phyloP scores from a whole-genome alignment of 2,113 vertebrate genomes.

The Corynorhinus townsendii region DNA sequence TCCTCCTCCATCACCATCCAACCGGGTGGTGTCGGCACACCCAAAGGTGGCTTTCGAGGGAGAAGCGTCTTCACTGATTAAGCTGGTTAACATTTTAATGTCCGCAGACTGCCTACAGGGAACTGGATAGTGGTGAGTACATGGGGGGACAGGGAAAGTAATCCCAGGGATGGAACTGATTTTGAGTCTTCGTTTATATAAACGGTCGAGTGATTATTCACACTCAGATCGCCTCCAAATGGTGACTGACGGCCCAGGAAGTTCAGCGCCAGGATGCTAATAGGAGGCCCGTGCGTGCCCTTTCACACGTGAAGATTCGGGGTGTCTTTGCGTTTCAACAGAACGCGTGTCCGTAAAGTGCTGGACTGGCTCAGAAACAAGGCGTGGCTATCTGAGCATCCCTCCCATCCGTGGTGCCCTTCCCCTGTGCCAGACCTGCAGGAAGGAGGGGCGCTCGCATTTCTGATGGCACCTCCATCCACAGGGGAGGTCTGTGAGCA shows the following conservation, averaged over 20 bases:
- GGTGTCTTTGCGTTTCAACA: background rate
- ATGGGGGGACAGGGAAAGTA: conserved; percentile 32
- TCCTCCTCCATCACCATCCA: conserved; percentile 30
- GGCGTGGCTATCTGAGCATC: background rate
- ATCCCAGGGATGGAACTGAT: background rate
- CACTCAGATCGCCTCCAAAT: background rate
- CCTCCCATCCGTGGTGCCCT: background rate
- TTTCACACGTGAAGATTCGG: background rate
- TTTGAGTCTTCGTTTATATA: conserved; percentile 2
- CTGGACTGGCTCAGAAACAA: background rate
- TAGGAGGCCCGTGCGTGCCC: background rate
- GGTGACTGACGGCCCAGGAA: background rate
- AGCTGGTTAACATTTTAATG: conserved; percentile 59
- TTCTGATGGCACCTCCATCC: background rate
- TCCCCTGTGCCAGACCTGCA: background rate
- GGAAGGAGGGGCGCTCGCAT: background rate
- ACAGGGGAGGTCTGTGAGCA: background rate
- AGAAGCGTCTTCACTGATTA: conserved; percentile 17
- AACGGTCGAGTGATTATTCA: background rate
- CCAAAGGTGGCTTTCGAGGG: conserved; percentile 31
- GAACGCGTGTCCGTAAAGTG: background rate
- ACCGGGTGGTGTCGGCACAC: conserved; percentile 15
- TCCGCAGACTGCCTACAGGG: background rate
- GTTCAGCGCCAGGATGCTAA: background rate
- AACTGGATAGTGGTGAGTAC: background rate